A percentile compares a stretch with the other conserved stretches of the same genome.
These are phyloP conservation scores for Sylvia borin DNA, from an alignment of 2,797 vertebrate species.

Conservation along the genomic window DNA sequence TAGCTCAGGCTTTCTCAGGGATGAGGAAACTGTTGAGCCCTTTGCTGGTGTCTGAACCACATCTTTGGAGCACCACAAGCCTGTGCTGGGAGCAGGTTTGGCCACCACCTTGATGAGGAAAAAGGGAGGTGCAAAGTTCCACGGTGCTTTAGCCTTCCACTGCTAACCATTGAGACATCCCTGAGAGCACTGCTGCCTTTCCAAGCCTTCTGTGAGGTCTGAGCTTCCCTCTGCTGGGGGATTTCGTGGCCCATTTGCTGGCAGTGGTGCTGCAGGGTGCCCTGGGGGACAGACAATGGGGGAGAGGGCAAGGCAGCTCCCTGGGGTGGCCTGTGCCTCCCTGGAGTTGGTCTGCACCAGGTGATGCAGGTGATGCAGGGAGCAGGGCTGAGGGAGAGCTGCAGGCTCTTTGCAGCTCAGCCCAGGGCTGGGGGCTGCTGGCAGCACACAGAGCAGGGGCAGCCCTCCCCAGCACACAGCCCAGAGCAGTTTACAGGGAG, in stretches of 20 bases:
- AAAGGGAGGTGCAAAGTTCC: not conserved
- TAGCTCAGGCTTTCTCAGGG: not conserved
- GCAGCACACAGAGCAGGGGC: not conserved
- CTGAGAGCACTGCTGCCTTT: not conserved
- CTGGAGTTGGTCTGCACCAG: rapidly evolving
- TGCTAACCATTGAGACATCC: not conserved
- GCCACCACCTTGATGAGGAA: not conserved
- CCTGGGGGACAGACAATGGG: not conserved
- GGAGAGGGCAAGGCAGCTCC: not conserved
- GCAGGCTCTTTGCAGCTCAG: not conserved
- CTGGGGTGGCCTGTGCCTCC: not conserved
- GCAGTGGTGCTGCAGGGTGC: not conserved
- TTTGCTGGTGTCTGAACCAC: not conserved
- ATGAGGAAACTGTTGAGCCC: not conserved
- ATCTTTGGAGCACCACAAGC: not conserved
- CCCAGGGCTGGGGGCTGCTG: not conserved
- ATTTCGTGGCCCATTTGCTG: not conserved
- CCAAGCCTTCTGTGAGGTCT: not conserved
- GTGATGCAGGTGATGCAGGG: not conserved
- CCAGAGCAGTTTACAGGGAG: not conserved
- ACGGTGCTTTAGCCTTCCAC: not conserved
- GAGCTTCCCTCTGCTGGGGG: not conserved
- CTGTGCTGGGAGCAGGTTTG: not conserved
- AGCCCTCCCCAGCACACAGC: not conserved
- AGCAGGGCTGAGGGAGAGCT: rapidly evolving